These are phyloP conservation scores for Neocrepidodera transversa DNA, from an alignment of 2,888 invertebrate species.

Conservation along the genomic window DNA sequence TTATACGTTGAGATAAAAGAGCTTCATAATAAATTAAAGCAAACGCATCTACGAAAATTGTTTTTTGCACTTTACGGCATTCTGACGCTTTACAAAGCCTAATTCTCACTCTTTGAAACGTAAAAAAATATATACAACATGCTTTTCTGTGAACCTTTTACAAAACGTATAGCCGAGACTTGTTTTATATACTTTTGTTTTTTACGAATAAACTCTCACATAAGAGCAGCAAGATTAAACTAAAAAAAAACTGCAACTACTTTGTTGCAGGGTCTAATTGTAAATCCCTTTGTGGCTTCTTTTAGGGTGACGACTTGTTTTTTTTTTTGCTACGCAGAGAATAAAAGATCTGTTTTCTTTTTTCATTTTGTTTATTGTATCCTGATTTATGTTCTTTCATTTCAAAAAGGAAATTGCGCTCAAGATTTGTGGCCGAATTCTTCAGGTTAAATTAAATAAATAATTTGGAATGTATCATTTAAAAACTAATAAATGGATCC, in stretches of 20 bases:
- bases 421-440: background rate
- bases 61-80: slow-evolving; percentile 14
- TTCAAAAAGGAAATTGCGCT: background rate
- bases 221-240: background rate
- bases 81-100: slow-evolving; percentile 6
- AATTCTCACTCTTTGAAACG: slow-evolving; percentile 5
- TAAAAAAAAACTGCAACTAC: slow-evolving; percentile 5
- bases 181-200: background rate
- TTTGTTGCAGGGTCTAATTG: slow-evolving; percentile 9
- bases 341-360: slow-evolving; percentile 2
- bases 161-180: background rate
- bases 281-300: slow-evolving; percentile 1
- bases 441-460: background rate
- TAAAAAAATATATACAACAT: background rate
- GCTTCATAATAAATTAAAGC: slow-evolving; percentile 23
- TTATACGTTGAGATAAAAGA: slow-evolving; percentile 10
- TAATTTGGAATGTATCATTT: too few species aligned
- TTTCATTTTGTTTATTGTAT: slow-evolving; percentile 15
- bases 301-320: background rate
- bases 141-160: slow-evolving; percentile 1
- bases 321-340: slow-evolving; percentile 1
- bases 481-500: too few species aligned
- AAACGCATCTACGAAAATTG: slow-evolving; percentile 16
- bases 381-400: slow-evolving; percentile 12
- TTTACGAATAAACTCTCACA: background rate